Evolutionary conservation across 2,113 vertebrate species (phyloP).

Genomic region (Oplegnathus fasciatus): DNA sequence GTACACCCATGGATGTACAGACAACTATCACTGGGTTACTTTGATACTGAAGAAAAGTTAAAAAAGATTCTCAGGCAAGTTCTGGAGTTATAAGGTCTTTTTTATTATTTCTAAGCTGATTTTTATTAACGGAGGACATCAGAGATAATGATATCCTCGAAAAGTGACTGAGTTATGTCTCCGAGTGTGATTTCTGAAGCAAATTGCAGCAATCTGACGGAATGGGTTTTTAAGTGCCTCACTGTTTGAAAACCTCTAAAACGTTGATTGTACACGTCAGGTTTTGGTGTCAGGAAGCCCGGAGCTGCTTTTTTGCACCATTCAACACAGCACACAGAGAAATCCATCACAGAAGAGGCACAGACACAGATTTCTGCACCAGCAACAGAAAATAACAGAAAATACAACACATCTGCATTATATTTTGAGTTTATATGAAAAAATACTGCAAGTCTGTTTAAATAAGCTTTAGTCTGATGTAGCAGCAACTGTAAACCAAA

Average conservation of each 20-base stretch:
- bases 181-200: neutral
- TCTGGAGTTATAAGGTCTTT: neutral
- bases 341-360: neutral
- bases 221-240: neutral
- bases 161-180: neutral
- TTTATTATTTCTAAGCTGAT: neutral
- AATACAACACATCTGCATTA: neutral
- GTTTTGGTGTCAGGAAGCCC: neutral
- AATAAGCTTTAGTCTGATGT: constrained; percentile 1
- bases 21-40: neutral
- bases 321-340: neutral
- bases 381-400: neutral
- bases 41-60: neutral
- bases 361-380: neutral
- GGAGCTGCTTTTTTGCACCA: neutral
- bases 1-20: neutral
- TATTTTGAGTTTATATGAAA: neutral
- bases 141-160: neutral
- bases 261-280: neutral
- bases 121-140: neutral
- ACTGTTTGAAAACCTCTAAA: neutral
- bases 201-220: neutral
- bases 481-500: neutral
- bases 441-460: neutral
- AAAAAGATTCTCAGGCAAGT: neutral